Evolutionary conservation across 2,113 vertebrate genomes (phyloP).

Genomic region (Taurulus bubalis): DNA sequence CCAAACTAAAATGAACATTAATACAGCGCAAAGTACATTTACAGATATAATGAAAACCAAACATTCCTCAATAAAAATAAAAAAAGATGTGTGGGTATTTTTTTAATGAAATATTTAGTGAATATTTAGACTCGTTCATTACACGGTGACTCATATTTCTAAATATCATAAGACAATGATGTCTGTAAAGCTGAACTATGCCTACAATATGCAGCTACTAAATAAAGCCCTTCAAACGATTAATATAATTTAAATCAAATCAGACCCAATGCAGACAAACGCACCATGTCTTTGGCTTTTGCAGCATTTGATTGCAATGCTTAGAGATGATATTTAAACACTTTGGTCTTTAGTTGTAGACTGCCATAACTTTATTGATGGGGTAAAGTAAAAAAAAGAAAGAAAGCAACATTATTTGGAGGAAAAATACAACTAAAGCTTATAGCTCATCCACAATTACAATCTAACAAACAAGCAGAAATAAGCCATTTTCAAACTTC

Average conservation of each 20-base stretch:
- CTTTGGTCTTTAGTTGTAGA: slow-evolving; percentile 47
- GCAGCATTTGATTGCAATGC: slow-evolving; percentile 25
- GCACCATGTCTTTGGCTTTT: slow-evolving; percentile 21
- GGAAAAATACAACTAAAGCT: slow-evolving; percentile 10
- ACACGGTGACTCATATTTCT: slow-evolving; percentile 2
- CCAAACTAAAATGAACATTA: slow-evolving; percentile 29
- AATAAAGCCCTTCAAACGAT: slow-evolving; percentile 26
- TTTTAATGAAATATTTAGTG: neutral
- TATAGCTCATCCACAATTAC: neutral
- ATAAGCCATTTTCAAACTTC: neutral
- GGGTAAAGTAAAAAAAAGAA: slow-evolving; percentile 8
- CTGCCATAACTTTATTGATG: neutral
- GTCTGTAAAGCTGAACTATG: neutral
- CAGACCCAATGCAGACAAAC: slow-evolving; percentile 18
- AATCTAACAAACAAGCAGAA: slow-evolving; percentile 8
- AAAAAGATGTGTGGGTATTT: neutral
- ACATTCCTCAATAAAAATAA: neutral
- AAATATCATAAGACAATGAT: slow-evolving; percentile 22
- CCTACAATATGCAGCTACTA: slow-evolving; percentile 14
- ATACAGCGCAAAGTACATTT: slow-evolving; percentile 14
- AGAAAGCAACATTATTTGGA: neutral
- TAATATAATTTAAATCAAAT: slow-evolving; percentile 21
- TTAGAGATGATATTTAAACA: slow-evolving; percentile 13
- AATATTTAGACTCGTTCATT: slow-evolving; percentile 19
- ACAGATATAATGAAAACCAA: slow-evolving; percentile 14